These are phyloP conservation scores for Exaiptasia diaphana DNA, from an alignment of 64 coral and sea anemone species.

Conservation along the genomic window DNA sequence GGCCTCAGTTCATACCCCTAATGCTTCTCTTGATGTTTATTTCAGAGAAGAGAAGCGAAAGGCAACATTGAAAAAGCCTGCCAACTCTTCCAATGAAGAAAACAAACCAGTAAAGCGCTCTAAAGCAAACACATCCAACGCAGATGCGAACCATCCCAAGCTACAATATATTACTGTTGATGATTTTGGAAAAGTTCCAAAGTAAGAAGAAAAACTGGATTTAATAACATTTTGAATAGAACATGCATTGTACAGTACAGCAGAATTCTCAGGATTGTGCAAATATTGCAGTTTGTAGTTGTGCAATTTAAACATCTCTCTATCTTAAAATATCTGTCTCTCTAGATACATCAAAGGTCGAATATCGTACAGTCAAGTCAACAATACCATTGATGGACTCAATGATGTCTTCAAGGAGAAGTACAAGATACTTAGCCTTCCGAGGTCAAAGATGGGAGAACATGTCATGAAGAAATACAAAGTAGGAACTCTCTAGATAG, in stretches of 20 bases:
- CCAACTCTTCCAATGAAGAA: neutral
- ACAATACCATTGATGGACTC: conserved; percentile 83
- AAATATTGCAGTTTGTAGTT: neutral
- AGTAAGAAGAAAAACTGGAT: conserved; percentile 53
- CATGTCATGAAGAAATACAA: conserved; percentile 97
- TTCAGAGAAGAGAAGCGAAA: neutral
- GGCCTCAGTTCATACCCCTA: no score
- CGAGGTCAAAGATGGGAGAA: conserved; percentile 85
- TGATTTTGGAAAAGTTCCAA: conserved; percentile 86
- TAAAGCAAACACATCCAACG: neutral
- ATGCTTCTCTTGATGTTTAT: no score
- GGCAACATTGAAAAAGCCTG: neutral
- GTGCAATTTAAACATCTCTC: neutral
- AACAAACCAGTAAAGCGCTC: neutral
- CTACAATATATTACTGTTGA: conserved; percentile 82
- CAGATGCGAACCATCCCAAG: conserved; percentile 18
- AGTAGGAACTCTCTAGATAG: no score
- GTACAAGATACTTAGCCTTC: conserved; percentile 83
- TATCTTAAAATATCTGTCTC: neutral
- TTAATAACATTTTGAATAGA: neutral
- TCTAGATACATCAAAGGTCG: conserved; percentile 89
- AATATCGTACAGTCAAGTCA: conserved; percentile 73
- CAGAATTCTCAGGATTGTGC: neutral
- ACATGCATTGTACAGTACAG: neutral
- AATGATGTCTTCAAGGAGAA: conserved; percentile 82